Evolutionary conservation across 1,140 invertebrate species (phyloP).

Genomic region (Magallana angulata): DNA sequence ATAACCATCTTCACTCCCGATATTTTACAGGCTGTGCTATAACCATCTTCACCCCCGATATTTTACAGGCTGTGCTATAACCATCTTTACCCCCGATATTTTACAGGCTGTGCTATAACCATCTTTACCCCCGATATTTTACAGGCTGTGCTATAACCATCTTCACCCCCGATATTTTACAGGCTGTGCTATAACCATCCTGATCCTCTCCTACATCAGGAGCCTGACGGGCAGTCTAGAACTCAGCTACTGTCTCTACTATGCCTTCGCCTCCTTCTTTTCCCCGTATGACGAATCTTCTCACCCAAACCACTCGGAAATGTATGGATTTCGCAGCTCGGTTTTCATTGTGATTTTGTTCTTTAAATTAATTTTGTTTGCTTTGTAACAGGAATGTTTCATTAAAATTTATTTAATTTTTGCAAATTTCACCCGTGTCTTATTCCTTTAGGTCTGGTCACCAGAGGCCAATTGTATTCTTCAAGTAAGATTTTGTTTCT

Average conservation of each 20-base stretch:
- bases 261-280: slow-evolving; percentile 69
- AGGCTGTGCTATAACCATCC: slow-evolving; percentile 70
- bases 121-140: too few relatives aligned
- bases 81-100: too few relatives aligned
- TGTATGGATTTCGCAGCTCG: background rate
- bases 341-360: too few relatives aligned
- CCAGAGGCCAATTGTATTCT: background rate
- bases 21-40: too few relatives aligned
- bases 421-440: background rate
- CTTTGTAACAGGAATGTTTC: background rate
- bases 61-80: too few relatives aligned
- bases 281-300: slow-evolving; percentile 30
- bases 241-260: slow-evolving; percentile 71
- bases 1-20: too few relatives aligned
- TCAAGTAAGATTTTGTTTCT: slow-evolving; percentile 11
- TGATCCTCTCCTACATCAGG: slow-evolving; percentile 72
- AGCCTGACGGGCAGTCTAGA: slow-evolving; percentile 71
- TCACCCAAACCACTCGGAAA: background rate
- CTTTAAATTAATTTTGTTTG: background rate
- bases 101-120: too few relatives aligned
- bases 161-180: background rate
- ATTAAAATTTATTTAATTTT: too few relatives aligned
- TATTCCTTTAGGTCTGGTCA: background rate
- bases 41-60: too few relatives aligned
- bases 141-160: too few relatives aligned